A percentile compares a stretch with the other conserved stretches of the same genome.
Conservation (phyloP, 2,888 invertebrate species). For the Heliconius erato region DNA sequence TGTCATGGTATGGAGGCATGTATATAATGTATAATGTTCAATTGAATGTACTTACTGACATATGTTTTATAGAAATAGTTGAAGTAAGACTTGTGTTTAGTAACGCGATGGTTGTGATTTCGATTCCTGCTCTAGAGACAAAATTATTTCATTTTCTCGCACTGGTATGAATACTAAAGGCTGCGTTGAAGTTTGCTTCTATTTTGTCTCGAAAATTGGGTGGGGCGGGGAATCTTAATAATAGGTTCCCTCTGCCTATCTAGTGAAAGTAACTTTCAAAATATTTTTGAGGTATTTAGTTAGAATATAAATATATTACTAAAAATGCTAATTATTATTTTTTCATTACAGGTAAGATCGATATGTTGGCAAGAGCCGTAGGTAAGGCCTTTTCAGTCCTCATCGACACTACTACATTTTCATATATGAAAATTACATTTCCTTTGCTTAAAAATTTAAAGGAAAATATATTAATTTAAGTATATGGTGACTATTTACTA, state of each 20-base stretch:
- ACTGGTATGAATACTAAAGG: too few relatives aligned
- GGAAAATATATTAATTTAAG: neutral
- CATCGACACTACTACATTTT: too few relatives aligned
- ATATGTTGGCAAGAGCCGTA: neutral
- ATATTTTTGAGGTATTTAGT: neutral
- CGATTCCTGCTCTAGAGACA: neutral
- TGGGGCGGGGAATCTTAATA: too few relatives aligned
- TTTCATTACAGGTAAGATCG: constrained; percentile 19
- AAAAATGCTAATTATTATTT: neutral
- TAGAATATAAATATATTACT: neutral
- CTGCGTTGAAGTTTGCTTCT: too few relatives aligned
- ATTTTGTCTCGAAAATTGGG: too few relatives aligned
- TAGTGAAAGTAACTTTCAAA: too few relatives aligned
- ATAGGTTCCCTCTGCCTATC: neutral
- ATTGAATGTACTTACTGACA: neutral
- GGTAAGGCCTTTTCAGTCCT: neutral
- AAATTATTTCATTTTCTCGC: too few relatives aligned
- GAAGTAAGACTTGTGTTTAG: too few relatives aligned
- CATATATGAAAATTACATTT: neutral
- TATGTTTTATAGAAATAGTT: too few relatives aligned
- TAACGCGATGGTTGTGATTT: neutral
- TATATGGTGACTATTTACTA: too few relatives aligned
- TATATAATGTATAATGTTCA: neutral
- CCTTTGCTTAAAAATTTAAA: neutral
- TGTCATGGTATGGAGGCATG: constrained; percentile 12